phyloP scores from a whole-genome alignment of 2,113 vertebrate genomes.

The Holacanthus passer region DNA sequence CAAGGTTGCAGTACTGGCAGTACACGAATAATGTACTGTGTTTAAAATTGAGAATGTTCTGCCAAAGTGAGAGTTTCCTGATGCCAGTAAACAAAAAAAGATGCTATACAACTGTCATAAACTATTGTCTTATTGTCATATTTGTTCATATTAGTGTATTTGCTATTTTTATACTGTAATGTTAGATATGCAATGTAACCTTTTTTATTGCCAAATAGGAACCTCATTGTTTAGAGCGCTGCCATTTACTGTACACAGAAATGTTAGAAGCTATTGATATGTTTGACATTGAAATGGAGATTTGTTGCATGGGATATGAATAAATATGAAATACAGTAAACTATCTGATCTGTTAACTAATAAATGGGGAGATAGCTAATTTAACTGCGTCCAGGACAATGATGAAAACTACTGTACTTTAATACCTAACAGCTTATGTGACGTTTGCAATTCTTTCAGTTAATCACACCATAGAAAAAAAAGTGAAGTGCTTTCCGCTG shows the following conservation, averaged over 20 bases:
- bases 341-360: neutral
- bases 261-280: neutral
- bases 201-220: slow-evolving; percentile 38
- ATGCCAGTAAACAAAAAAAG: slow-evolving; percentile 26
- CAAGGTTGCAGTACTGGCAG: neutral
- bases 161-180: slow-evolving; percentile 55
- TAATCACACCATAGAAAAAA: slow-evolving; percentile 10
- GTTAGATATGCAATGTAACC: slow-evolving; percentile 27
- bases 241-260: slow-evolving; percentile 9
- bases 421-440: neutral
- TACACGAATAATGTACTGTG: neutral
- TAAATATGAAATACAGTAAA: slow-evolving; percentile 22
- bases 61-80: slow-evolving; percentile 45
- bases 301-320: slow-evolving; percentile 28
- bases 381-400: neutral
- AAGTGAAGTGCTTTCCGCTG: slow-evolving; percentile 11
- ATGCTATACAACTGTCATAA: slow-evolving; percentile 28
- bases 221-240: slow-evolving; percentile 36
- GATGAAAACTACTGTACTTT: neutral
- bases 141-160: slow-evolving; percentile 35
- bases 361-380: neutral
- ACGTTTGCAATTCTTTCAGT: neutral
- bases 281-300: slow-evolving; percentile 22
- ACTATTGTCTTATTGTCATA: slow-evolving; percentile 11
- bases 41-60: slow-evolving; percentile 15